phyloP scores from a whole-genome alignment of 92 coral and sea anemone species.

The Ricordea florida region DNA sequence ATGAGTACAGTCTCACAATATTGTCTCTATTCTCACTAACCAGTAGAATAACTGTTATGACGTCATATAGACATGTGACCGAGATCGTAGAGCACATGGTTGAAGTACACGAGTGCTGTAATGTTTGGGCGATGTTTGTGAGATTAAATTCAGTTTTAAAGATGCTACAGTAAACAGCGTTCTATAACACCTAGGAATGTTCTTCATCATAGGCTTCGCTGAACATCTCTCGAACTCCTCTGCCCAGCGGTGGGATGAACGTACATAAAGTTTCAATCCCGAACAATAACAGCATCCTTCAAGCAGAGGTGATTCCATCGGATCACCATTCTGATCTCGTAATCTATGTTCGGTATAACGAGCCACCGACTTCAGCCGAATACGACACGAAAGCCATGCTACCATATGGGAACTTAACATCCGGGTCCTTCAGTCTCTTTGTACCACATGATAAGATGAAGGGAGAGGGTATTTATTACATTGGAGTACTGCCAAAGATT shows the following conservation, averaged over 20 bases:
- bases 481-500: slow-evolving; percentile 65
- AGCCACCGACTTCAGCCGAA: slow-evolving; percentile 55
- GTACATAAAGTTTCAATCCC: slow-evolving; percentile 56
- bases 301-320: slow-evolving; percentile 52
- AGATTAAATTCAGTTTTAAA: no score
- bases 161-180: no score
- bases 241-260: slow-evolving; percentile 36
- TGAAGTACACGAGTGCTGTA: no score
- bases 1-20: neutral
- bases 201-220: slow-evolving; percentile 29
- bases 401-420: slow-evolving; percentile 25
- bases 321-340: slow-evolving; percentile 27
- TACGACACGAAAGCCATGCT: slow-evolving; percentile 62
- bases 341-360: slow-evolving; percentile 57
- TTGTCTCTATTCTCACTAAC: neutral
- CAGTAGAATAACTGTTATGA: neutral
- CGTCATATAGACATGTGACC: no score
- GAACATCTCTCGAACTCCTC: slow-evolving; percentile 67
- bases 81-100: no score
- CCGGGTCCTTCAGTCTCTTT: slow-evolving; percentile 47
- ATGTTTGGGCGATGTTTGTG: no score
- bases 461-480: slow-evolving; percentile 63
- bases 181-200: no score
- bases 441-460: slow-evolving; percentile 60
- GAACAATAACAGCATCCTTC: slow-evolving; percentile 51